Evolutionary conservation across 1,140 invertebrate species (phyloP).

Genomic region (Apis mellifera): Amel_HAv3.1 CM009931.2:9298501-9299000

Average conservation of each 20-base stretch:
- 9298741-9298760: neutral
- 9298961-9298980: constrained; percentile 64
- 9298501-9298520: neutral
- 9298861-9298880: constrained; percentile 43
- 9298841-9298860: neutral
- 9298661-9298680: constrained; percentile 10
- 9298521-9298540: constrained; percentile 1
- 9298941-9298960: constrained; percentile 73
- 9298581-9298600: constrained; percentile 14
- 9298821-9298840: neutral
- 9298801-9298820: constrained; percentile 1
- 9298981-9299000: constrained; percentile 59
- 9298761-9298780: no score
- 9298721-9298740: neutral
- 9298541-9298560: constrained; percentile 1
- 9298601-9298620: constrained; percentile 16
- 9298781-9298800: neutral
- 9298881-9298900: constrained; percentile 56
- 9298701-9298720: neutral
- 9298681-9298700: neutral
- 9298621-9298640: constrained; percentile 41
- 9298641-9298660: neutral
- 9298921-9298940: constrained; percentile 75
- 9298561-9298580: neutral
- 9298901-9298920: constrained; percentile 72